Base-by-base conservation (phyloP, 1,140 invertebrate genomes). In the Zaprionus tsacasi region DNA sequence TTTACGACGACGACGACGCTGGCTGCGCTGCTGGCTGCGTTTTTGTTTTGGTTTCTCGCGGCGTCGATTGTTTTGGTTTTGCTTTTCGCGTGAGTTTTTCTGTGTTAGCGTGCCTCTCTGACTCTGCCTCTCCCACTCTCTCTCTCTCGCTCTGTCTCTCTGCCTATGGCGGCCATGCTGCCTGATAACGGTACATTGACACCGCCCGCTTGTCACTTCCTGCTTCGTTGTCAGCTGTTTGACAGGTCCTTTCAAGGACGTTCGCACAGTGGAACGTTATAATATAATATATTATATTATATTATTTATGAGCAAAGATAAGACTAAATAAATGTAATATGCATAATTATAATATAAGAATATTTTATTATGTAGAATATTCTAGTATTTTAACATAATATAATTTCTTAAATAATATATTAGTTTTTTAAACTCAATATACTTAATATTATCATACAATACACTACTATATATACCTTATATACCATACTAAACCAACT, bases 151-250 rank as follows among this genome's bases (percentile, higher is more conserved):
- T 17, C n/a, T 43, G 6, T 2, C 38, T 38, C 12, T 11, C 11
- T 38, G 36, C 12, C 36, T 13, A 3, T 40, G 38, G 4, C 38
- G 5, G 38, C 1, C 38, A n/a, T 40, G 12, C 38, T 40, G 58
- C 57, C 48, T 77, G 79, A 80, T 80, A 88, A 88, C 50, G 58
- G 83, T 61, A 78, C 83, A 76, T 76, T 88, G 83, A 76, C 83
- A 64, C 43, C 36, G 54, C n/a, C n/a, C 17, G 6, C 15, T 27
- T 27, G n/a, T 38, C 21, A 54, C 15, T 38, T 65, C 63, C 63
- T 40, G n/a, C n/a, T 25, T 25, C 21, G 17, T 3, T 55, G 33
- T 21, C 52, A 56, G 48, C 15, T 12, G 63, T 52, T 64, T 25
- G 1, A 3, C 33, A 57, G 27, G 52, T n/a, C 52, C 52, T 55